Conservation (phyloP, 2,113 vertebrate species). For the Aphyosemion australe region DNA sequence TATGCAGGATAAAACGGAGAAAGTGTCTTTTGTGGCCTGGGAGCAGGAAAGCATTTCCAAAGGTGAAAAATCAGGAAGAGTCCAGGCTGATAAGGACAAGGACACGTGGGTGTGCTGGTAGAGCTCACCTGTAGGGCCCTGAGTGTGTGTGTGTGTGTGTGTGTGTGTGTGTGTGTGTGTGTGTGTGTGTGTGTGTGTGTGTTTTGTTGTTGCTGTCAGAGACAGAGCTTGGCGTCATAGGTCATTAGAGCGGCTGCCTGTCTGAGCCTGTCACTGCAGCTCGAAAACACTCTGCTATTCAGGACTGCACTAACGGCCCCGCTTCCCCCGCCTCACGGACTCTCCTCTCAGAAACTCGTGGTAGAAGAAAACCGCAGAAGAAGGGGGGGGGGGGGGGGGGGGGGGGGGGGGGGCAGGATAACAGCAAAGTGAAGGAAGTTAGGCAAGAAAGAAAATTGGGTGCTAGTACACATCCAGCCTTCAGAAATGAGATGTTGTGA, state of each 20-base stretch:
- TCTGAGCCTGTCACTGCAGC: slow-evolving; percentile 79
- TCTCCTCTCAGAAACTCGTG: slow-evolving; percentile 39
- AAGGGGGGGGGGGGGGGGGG: neutral
- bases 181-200: slow-evolving; percentile 45
- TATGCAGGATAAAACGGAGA: slow-evolving; percentile 67
- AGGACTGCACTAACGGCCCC: slow-evolving; percentile 66
- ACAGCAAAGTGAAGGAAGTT: slow-evolving; percentile 7
- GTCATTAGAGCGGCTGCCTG: slow-evolving; percentile 80
- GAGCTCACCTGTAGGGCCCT: slow-evolving; percentile 69
- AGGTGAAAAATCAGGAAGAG: slow-evolving; percentile 29
- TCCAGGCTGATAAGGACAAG: slow-evolving; percentile 30
- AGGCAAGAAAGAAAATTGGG: slow-evolving; percentile 11
- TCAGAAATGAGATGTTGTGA: too few relatives aligned
- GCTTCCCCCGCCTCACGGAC: slow-evolving; percentile 45
- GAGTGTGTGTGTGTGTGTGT: slow-evolving; percentile 25
- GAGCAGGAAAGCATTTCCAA: slow-evolving; percentile 9
- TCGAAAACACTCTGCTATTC: slow-evolving; percentile 79
- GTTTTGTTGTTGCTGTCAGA: slow-evolving; percentile 73
- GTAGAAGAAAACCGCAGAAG: slow-evolving; percentile 37
- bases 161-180: slow-evolving; percentile 53
- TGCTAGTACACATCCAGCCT: neutral
- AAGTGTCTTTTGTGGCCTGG: slow-evolving; percentile 47
- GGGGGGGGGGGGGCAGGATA: neutral
- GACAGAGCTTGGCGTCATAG: slow-evolving; percentile 78
- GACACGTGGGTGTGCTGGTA: slow-evolving; percentile 54